Base-by-base conservation (phyloP, 2,888 invertebrate genomes). In the Ecliptopera silaceata region DNA sequence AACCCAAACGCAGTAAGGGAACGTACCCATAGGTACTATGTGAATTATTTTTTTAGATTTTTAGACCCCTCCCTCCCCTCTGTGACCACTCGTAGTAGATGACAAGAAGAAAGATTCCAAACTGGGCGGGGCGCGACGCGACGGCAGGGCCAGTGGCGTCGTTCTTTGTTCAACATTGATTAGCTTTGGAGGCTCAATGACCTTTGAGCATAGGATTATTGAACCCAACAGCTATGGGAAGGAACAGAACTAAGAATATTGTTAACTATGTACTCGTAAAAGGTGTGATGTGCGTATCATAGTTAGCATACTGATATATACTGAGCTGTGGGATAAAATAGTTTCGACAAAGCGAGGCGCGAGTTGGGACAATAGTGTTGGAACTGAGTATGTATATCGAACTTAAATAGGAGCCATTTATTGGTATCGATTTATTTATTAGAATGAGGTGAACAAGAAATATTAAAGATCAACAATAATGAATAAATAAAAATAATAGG, bases 301-400 rank as follows among this genome's bases (percentile, higher is more conserved):
- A 3, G 29, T 44, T 52, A 31, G 17, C 32, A 10, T 45, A 34
- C 56, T 56, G 36, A 36, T 34, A 10, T 46, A 3, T 34, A 12
- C 12, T 31, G 13, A 38, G 32, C 57, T 57, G 44, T 44, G 41
- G 29, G n/a, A 8, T 11, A 22, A 39, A 44, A 17, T 26, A 3
- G 44, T 18, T 32, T 32, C 34, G 13, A 47, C 39, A 48, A 22
- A 44, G 26, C n/a, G 38, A 47, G 26, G n/a, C 6, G 13, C 10
- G 32, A 32, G 44, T 17, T 34, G 31, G 32, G 13, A 29, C 32
- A 43, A 52, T 47, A 47, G 52, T 48, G 15, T 34, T 26, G 13
- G 12, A 22, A 31, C n/a, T n/a, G n/a, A 31, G 22, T n/a, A 17
- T 4, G 22, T 12, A n/a, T 13, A 43, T 51, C 46, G 51, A 50